These are phyloP conservation scores for Tapirus indicus DNA, from an alignment of 2,797 vertebrate genomes.

Conservation along the genomic window DNA sequence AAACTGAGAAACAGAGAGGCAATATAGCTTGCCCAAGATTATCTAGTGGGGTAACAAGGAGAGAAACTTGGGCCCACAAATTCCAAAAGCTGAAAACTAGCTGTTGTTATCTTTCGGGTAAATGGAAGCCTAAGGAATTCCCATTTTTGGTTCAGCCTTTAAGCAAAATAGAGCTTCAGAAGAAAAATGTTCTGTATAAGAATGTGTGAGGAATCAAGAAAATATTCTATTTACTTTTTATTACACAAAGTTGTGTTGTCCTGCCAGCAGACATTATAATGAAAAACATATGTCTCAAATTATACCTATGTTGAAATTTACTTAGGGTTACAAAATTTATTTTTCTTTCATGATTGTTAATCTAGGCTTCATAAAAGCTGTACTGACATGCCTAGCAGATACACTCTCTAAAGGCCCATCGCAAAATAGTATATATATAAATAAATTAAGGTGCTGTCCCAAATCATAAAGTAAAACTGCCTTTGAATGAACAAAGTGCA, in stretches of 20 bases:
- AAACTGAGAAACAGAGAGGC: neutral
- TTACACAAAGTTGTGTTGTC: neutral
- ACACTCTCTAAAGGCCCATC: constrained; percentile 65
- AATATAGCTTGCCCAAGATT: neutral
- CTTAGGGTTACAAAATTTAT: constrained; percentile 22
- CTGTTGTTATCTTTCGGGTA: neutral
- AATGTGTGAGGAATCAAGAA: neutral
- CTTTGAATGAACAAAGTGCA: constrained; percentile 84
- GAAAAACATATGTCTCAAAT: neutral
- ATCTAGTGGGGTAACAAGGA: neutral
- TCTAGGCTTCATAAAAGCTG: constrained; percentile 46
- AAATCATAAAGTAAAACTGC: constrained; percentile 84
- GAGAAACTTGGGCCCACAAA: neutral
- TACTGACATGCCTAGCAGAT: constrained; percentile 65
- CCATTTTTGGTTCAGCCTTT: neutral
- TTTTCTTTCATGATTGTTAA: constrained; percentile 67
- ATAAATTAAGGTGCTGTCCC: constrained; percentile 76
- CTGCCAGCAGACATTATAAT: neutral
- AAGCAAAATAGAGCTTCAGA: neutral
- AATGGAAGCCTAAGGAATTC: neutral
- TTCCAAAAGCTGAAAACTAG: neutral
- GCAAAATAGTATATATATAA: constrained; percentile 71
- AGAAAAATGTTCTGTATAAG: neutral
- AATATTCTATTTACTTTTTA: neutral
- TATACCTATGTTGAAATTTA: constrained; percentile 16